Evolutionary conservation across 2,113 vertebrate genomes (phyloP).

Genomic region (Phasianus colchicus): DNA sequence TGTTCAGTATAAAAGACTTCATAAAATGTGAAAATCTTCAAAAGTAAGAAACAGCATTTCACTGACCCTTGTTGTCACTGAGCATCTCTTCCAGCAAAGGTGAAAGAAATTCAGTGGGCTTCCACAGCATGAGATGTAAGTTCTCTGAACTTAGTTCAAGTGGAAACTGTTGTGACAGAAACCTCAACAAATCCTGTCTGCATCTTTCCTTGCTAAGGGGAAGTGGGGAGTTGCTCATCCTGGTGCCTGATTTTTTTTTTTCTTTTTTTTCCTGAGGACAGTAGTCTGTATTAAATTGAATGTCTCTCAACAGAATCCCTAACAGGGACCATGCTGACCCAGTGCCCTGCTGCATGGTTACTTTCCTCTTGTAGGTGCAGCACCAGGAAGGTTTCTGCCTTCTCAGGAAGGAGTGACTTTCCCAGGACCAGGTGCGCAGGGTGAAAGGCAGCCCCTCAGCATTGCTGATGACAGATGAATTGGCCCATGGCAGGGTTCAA

Average conservation of each 20-base stretch:
- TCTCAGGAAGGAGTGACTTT: neutral
- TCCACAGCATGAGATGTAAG: neutral
- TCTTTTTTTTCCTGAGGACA: neutral
- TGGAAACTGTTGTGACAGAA: neutral
- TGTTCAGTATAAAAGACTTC: neutral
- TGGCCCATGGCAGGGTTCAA: accelerated
- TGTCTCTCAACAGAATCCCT: too few relatives aligned
- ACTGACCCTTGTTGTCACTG: slow-evolving; percentile 5
- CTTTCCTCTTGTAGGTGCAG: neutral
- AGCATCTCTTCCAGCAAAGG: neutral
- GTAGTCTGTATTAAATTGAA: neutral
- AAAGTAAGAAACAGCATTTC: slow-evolving; percentile 23
- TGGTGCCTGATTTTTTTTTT: neutral
- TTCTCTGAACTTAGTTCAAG: neutral
- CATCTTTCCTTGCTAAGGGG: neutral
- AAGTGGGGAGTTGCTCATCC: neutral
- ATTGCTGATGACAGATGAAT: neutral
- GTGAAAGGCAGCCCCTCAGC: neutral
- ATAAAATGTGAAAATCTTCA: neutral
- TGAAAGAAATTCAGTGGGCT: slow-evolving; percentile 27
- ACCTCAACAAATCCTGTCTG: slow-evolving; percentile 5
- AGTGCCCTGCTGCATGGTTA: accelerated
- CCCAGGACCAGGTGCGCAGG: accelerated
- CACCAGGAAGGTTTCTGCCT: neutral
- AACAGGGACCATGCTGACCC: neutral